These are phyloP conservation scores for Planococcus citri DNA, from an alignment of 1,140 invertebrate genomes.

Conservation along the genomic window DNA sequence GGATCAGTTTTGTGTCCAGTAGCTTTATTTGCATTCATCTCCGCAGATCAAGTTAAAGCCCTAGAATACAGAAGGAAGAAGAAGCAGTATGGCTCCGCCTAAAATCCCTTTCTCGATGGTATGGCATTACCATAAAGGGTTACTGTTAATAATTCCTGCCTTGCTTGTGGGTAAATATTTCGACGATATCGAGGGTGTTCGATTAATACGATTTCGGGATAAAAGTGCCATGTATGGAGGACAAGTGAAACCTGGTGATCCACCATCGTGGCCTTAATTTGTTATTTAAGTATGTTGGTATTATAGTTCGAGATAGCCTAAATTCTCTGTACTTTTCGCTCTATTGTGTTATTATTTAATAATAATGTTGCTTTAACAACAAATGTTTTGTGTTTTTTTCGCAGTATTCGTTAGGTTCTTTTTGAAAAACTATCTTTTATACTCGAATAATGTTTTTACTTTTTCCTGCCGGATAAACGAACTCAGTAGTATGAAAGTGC, in stretches of 20 bases:
- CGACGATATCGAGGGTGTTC: constrained; percentile 50
- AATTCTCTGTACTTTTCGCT: too few species aligned
- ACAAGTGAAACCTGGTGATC: constrained; percentile 45
- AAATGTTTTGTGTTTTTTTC: too few species aligned
- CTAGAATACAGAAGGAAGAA: too few species aligned
- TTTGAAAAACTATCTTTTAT: too few species aligned
- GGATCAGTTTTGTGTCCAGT: neutral
- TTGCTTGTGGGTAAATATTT: constrained; percentile 48
- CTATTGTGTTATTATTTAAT: too few species aligned
- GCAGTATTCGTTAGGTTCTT: too few species aligned
- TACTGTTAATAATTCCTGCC: constrained; percentile 32
- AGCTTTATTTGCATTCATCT: neutral
- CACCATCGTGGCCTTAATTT: constrained; percentile 50
- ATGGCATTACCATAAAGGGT: neutral
- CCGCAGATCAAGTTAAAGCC: neutral
- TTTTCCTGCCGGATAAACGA: too few species aligned
- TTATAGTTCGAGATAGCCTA: neutral
- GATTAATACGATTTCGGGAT: constrained; percentile 57
- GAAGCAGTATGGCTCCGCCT: too few species aligned
- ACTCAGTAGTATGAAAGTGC: too few species aligned
- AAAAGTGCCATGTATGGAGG: constrained; percentile 61
- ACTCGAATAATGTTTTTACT: too few species aligned
- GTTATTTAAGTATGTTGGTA: neutral
- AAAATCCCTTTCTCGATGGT: neutral
- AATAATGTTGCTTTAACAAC: too few species aligned